Percentiles rank a stretch among this genome's conserved stretches.
Evolutionary conservation across 2,113 vertebrate species (phyloP).

Genomic region (Gavia stellata): DNA sequence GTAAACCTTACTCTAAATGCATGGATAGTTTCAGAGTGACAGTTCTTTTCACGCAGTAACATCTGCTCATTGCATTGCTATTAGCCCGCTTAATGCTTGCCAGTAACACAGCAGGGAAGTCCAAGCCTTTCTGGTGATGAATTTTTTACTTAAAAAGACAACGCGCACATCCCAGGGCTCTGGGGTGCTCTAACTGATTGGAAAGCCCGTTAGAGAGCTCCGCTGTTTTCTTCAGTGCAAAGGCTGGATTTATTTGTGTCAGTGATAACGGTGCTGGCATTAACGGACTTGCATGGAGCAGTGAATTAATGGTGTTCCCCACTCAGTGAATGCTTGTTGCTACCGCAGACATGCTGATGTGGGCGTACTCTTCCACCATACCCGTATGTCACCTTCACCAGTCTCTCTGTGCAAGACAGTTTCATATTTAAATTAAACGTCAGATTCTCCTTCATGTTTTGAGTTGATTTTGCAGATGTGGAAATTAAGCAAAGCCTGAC

Average conservation of each 20-base stretch:
- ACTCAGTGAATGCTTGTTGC: background rate
- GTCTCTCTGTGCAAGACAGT: background rate
- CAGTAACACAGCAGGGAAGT: background rate
- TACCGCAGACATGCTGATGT: rapidly evolving
- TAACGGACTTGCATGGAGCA: background rate
- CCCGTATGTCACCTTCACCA: background rate
- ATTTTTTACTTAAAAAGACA: background rate
- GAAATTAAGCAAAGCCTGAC: background rate
- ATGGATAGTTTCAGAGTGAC: background rate
- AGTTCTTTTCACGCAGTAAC: background rate
- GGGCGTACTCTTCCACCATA: background rate
- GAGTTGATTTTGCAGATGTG: background rate
- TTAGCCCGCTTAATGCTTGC: background rate
- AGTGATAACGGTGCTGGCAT: background rate
- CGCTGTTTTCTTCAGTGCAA: background rate
- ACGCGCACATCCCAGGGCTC: background rate
- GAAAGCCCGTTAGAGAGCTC: background rate
- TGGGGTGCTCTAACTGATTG: background rate
- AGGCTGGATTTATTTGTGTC: background rate
- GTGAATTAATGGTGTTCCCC: background rate
- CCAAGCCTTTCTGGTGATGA: background rate
- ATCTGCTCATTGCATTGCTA: background rate
- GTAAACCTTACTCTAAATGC: background rate
- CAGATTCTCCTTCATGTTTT: background rate
- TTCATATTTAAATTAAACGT: background rate